A percentile compares a stretch with the other conserved stretches of the same genome.
Evolutionary conservation across 1,140 invertebrate genomes (phyloP).

Genomic region (Temnothorax nylanderi): DNA sequence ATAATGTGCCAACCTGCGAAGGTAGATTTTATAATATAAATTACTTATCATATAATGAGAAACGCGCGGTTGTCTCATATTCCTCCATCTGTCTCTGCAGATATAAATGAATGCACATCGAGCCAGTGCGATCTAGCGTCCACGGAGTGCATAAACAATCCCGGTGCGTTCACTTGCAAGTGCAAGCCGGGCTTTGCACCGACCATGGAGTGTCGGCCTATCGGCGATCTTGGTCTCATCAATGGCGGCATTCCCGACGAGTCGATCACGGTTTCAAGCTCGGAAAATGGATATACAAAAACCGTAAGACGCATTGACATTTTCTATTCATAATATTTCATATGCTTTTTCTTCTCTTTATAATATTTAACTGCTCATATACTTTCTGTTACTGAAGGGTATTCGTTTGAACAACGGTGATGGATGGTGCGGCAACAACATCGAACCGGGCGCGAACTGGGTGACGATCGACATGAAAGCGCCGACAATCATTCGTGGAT

Average conservation of each 20-base stretch:
- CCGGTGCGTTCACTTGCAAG: constrained; percentile 96
- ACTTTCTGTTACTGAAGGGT: constrained; percentile 85
- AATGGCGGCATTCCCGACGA: constrained; percentile 96
- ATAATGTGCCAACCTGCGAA: constrained; percentile 94
- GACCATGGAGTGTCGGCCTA: constrained; percentile 95
- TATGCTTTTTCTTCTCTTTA: background rate
- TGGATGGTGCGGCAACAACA: constrained; percentile 95
- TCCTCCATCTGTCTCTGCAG: constrained; percentile 80
- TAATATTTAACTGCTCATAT: background rate
- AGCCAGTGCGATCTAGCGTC: constrained; percentile 96
- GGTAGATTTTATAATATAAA: constrained; percentile 80
- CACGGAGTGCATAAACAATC: constrained; percentile 96
- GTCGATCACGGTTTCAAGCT: constrained; percentile 94
- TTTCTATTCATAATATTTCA: background rate
- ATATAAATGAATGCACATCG: constrained; percentile 96
- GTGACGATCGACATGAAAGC: constrained; percentile 95
- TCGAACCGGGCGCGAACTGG: constrained; percentile 94
- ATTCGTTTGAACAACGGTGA: constrained; percentile 92
- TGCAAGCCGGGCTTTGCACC: constrained; percentile 94
- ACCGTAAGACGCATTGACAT: constrained; percentile 86
- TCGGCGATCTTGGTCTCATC: constrained; percentile 94
- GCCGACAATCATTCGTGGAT: constrained; percentile 95
- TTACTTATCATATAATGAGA: background rate
- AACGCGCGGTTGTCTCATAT: background rate
- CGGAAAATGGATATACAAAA: constrained; percentile 93